A percentile compares a stretch with the other conserved stretches of the same genome.
Conservation (phyloP, 2,888 invertebrate genomes). For the Synergus japonicus region DNA sequence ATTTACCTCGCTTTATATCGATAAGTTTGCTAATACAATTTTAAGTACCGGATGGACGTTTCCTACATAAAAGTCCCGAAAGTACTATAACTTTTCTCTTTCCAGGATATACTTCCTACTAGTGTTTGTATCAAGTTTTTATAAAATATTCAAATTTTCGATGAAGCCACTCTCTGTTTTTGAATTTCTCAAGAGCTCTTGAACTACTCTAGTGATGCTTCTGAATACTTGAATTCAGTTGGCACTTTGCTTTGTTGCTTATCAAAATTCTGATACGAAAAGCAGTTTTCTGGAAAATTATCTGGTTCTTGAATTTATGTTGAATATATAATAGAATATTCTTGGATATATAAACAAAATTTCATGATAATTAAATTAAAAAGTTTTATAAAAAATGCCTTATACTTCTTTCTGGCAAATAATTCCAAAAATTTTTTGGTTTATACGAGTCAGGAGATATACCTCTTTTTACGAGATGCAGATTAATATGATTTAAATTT, state of each 20-base stretch:
- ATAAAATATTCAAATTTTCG: conserved; percentile 13
- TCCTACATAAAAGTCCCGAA: background rate
- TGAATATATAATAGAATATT: background rate
- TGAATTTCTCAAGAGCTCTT: conserved; percentile 25
- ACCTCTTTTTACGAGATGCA: background rate
- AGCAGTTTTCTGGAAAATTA: background rate
- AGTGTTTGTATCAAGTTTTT: conserved; percentile 11
- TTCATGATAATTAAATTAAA: too few species aligned
- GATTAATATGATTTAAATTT: background rate
- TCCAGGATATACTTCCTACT: background rate
- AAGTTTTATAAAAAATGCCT: too few species aligned
- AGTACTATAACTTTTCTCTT: background rate
- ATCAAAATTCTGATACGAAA: background rate
- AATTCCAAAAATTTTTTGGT: background rate
- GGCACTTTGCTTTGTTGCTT: background rate
- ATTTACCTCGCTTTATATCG: background rate
- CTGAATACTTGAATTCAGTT: conserved; percentile 12
- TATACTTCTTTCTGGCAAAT: background rate
- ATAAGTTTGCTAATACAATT: background rate
- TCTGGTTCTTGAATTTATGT: background rate
- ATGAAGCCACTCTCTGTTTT: conserved; percentile 20
- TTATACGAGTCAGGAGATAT: background rate
- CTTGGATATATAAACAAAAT: too few species aligned
- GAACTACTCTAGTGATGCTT: conserved; percentile 10
- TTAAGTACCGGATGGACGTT: background rate